Evolutionary conservation across 2,797 vertebrate genomes (phyloP).

Genomic region (Eulemur albifrons): DNA sequence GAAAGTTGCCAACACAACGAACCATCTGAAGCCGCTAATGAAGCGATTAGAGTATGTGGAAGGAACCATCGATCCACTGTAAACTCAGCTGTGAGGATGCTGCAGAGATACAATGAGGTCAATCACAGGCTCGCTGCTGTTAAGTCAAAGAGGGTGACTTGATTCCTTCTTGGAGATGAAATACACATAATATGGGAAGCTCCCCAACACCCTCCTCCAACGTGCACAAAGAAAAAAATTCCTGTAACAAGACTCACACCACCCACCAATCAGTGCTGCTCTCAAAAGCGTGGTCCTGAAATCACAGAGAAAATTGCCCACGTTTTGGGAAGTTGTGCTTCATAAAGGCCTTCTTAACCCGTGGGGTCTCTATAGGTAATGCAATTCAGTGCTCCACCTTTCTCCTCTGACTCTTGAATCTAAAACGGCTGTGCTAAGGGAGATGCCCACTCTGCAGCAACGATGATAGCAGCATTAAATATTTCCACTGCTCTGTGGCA

Average conservation of each 20-base stretch:
- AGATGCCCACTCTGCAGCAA: neutral
- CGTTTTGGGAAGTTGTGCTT: neutral
- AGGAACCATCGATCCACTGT: conserved; percentile 84
- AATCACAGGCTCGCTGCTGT: conserved; percentile 73
- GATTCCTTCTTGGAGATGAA: conserved; percentile 80
- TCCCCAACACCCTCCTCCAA: neutral
- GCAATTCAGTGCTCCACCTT: too few relatives aligned
- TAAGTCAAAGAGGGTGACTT: conserved; percentile 78
- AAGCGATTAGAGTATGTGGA: conserved; percentile 85
- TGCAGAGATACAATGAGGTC: conserved; percentile 76
- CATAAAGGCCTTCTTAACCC: neutral
- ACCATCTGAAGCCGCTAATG: conserved; percentile 86
- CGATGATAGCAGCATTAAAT: neutral
- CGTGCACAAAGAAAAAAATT: neutral
- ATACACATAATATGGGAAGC: conserved; percentile 67
- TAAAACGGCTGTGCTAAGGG: neutral
- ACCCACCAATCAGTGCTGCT: neutral
- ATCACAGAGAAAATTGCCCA: neutral
- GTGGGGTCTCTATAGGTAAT: neutral
- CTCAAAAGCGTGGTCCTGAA: neutral
- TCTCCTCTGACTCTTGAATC: neutral
- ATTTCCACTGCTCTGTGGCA: neutral
- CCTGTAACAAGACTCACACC: neutral
- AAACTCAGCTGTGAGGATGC: conserved; percentile 79
- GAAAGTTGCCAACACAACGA: conserved; percentile 83